Evolutionary conservation across 1,140 invertebrate genomes (phyloP), one percentile per base, ranked within the genome.

Genomic region (Coptotermes formosanus): DNA sequence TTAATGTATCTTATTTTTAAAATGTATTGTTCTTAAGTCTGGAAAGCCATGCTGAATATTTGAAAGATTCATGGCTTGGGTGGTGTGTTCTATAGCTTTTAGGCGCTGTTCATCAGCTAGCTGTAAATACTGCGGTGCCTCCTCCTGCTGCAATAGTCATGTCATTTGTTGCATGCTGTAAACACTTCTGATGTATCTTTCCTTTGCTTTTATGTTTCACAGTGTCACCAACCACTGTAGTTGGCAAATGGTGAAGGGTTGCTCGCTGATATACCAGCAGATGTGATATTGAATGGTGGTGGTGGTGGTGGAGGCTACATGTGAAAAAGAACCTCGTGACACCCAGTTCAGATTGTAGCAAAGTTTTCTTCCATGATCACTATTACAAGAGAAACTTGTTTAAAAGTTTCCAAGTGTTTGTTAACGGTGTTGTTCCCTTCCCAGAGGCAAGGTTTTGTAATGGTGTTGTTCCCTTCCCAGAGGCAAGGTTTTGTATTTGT

Each of bases 171-270:
- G 23, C 32, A 38, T 83, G 82, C 82, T 83, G 9, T 6, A 45
- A 83, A 25, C 32, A 43, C 21, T n/a, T 44, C 38, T 43, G 25
- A 83, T 44, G 9, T 19, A 82, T 82, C 38, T 44, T 43, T 44
- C 44, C 21, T 83, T 25, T 48, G 45, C 23, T 52, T 52, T 84
- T 84, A 19, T 84, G 8, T 84, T 84, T 52, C 83, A 32, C 83
- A 84, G 83, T 84, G 83, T 19, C 83, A 59, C 83, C 83, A 84
- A 19, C 45, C 25, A 52, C 52, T 45, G n/a, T 52, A 48, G 30
- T 52, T 84, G 45, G n/a, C 83, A 84, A 84, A 52, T 84, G 83
- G 83, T 84, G 83, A 84, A 52, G 83, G 83, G 30, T 59, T 84
- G 45, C 43, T 84, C 11, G 83, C 64, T 75, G 64, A 30, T 55